Conservation (phyloP, 1,140 invertebrate species). For the Cydia amplana region DNA sequence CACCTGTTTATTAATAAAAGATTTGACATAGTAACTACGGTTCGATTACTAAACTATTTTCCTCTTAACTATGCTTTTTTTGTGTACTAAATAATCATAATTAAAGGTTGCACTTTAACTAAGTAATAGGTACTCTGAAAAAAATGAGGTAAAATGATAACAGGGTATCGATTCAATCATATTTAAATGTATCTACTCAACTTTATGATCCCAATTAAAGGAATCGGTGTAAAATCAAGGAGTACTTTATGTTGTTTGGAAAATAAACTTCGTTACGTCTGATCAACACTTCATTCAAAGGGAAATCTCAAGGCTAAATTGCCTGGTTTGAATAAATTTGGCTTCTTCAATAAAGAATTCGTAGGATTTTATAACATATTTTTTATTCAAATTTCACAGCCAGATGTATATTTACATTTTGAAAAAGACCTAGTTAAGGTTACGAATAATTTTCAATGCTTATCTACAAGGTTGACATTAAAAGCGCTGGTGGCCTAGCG, state of each 20-base stretch:
- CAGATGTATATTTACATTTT: neutral
- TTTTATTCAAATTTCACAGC: neutral
- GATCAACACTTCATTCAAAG: constrained; percentile 32
- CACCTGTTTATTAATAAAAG: too few relatives aligned
- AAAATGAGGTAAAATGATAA: too few relatives aligned
- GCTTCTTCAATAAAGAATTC: constrained; percentile 19
- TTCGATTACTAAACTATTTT: too few relatives aligned
- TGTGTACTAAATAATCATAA: too few relatives aligned
- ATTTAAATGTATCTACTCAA: neutral
- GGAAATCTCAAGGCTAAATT: constrained; percentile 30
- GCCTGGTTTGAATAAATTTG: constrained; percentile 31
- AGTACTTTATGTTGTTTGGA: constrained; percentile 17
- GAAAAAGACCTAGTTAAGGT: too few relatives aligned
- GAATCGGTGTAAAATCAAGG: constrained; percentile 4
- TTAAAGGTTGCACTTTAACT: too few relatives aligned
- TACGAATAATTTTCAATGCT: too few relatives aligned
- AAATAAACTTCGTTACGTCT: constrained; percentile 30
- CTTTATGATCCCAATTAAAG: neutral
- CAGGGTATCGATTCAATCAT: neutral
- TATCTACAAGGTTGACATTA: too few relatives aligned
- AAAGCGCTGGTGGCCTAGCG: too few relatives aligned
- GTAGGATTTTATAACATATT: neutral
- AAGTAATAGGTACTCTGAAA: too few relatives aligned
- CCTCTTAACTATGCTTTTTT: too few relatives aligned
- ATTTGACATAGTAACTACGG: too few relatives aligned